Conservation (phyloP, 2,888 invertebrate species). For the Seira musarum region DNA sequence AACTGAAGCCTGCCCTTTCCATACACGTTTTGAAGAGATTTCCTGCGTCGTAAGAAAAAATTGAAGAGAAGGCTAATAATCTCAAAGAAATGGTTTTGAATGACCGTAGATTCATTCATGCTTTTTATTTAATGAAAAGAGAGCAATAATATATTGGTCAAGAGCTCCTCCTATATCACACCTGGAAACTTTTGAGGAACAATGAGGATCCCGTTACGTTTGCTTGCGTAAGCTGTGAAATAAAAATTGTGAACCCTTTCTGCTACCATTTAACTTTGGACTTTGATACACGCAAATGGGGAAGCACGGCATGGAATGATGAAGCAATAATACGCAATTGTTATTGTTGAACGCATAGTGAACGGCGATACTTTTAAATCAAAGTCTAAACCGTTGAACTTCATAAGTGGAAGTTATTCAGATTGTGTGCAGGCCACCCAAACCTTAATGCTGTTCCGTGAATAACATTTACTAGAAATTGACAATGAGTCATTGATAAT, state of each 20-base stretch:
- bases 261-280: not conserved
- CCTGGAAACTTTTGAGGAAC: constrained; percentile 40
- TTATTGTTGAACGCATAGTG: no score
- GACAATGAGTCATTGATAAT: no score
- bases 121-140: constrained; percentile 5
- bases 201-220: constrained; percentile 33
- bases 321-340: no score
- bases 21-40: not conserved
- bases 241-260: constrained; percentile 8
- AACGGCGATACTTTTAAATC: no score
- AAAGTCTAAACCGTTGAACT: no score
- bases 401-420: no score
- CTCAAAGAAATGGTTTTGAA: not conserved
- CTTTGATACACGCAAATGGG: not conserved
- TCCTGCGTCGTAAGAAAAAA: constrained; percentile 22
- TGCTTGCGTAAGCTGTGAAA: constrained; percentile 29
- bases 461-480: no score
- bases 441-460: no score
- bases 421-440: no score
- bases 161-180: constrained; percentile 52
- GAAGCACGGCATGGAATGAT: no score
- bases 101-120: constrained; percentile 16
- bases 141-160: constrained; percentile 42
- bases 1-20: not conserved
- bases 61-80: constrained; percentile 37